Percentiles rank a stretch among this genome's conserved stretches.
Evolutionary conservation across 2,888 invertebrate species (phyloP).

Genomic region (Luperina nickerlii): DNA sequence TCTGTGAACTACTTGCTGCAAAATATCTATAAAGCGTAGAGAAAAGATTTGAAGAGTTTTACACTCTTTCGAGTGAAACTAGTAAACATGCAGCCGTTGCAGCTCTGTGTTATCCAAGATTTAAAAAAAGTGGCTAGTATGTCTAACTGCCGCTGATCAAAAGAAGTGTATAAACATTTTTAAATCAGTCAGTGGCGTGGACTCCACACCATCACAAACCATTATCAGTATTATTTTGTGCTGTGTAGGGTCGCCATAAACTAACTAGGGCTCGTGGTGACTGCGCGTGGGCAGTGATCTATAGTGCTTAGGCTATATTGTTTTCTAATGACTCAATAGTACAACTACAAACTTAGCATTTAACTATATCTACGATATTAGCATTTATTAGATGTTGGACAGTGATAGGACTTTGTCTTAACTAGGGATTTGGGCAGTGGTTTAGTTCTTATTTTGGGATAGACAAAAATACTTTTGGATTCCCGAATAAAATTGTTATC

Average conservation of each 20-base stretch:
- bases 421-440: constrained; percentile 16
- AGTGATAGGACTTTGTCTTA: constrained; percentile 11
- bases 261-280: constrained; percentile 80
- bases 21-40: no score
- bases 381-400: constrained; percentile 23
- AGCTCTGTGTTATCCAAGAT: no score
- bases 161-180: no score
- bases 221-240: constrained; percentile 73
- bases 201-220: constrained; percentile 38
- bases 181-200: no score
- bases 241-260: constrained; percentile 84
- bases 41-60: no score
- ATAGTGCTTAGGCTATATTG: constrained; percentile 82
- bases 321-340: constrained; percentile 88
- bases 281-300: constrained; percentile 85
- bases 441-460: background rate
- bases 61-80: no score
- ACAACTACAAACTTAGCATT: constrained; percentile 48
- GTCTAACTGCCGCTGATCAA: no score
- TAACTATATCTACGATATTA: constrained; percentile 30
- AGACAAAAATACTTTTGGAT: background rate
- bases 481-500: background rate
- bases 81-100: no score
- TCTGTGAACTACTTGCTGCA: no score
- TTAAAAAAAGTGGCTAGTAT: no score